A percentile compares a stretch with the other conserved stretches of the same genome.
Conservation (phyloP, 2,888 invertebrate genomes). For the Lasioglossum leucozonium region DNA sequence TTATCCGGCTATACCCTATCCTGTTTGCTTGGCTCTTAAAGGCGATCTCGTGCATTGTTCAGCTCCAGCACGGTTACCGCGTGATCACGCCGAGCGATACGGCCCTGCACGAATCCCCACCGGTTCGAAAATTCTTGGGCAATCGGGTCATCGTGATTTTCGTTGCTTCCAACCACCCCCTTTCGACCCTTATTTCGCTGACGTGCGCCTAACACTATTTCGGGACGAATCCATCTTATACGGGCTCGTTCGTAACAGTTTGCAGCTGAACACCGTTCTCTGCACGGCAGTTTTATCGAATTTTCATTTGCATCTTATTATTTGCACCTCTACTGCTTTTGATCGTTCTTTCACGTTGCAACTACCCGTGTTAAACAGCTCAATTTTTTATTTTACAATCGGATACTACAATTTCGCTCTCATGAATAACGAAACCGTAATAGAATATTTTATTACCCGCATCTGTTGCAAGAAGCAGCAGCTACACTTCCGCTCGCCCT, state of each 20-base stretch:
- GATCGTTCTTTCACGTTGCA: background rate
- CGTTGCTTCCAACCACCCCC: background rate
- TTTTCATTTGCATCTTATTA: conserved; percentile 6
- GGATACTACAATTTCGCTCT: no score
- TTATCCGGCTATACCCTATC: background rate
- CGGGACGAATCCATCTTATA: conserved; percentile 3
- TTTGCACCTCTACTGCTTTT: background rate
- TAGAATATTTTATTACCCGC: no score
- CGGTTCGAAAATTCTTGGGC: conserved; percentile 15
- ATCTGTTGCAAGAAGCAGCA: no score
- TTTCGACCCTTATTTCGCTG: conserved; percentile 7
- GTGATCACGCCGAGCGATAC: conserved; percentile 21
- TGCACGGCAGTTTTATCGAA: background rate
- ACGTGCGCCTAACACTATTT: conserved; percentile 8
- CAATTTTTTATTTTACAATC: background rate
- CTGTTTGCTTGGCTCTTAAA: background rate
- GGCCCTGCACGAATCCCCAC: background rate
- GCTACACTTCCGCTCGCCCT: no score
- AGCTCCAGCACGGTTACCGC: conserved; percentile 33
- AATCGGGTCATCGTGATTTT: conserved; percentile 36
- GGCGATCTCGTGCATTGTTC: conserved; percentile 33
- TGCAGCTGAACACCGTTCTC: background rate
- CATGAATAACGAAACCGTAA: no score
- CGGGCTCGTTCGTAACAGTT: background rate
- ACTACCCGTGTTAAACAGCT: background rate